phyloP scores from a whole-genome alignment of 2,797 vertebrate species.

The Acropternis orthonyx region DNA sequence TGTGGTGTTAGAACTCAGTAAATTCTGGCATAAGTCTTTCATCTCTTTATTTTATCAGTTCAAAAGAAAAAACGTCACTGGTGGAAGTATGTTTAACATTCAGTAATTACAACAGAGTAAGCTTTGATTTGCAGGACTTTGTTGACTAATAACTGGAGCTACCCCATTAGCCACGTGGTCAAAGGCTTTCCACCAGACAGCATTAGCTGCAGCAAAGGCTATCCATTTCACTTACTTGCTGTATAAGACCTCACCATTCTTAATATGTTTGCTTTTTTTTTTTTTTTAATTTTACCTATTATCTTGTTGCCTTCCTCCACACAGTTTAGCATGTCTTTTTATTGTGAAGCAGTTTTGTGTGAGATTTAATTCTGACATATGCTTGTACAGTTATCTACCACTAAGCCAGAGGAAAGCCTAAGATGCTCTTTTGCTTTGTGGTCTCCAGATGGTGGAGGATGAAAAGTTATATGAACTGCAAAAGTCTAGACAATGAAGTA shows the following conservation, averaged over 20 bases:
- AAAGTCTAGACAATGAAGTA: neutral
- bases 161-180: accelerated
- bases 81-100: neutral
- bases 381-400: neutral
- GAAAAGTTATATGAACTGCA: neutral
- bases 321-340: neutral
- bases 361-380: neutral
- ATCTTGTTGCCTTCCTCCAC: neutral
- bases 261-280: neutral
- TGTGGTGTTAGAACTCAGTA: neutral
- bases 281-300: neutral
- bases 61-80: neutral
- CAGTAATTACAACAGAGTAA: neutral
- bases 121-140: neutral
- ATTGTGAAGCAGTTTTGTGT: neutral
- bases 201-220: neutral
- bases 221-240: neutral
- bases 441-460: neutral
- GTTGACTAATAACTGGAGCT: neutral
- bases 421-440: neutral
- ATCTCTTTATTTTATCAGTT: neutral
- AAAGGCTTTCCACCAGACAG: neutral
- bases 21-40: neutral
- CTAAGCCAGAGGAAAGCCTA: neutral
- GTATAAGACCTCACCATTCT: neutral